phyloP scores from a whole-genome alignment of 64 coral and sea anemone species.

The Hydrozoanthus tunicans region DNA sequence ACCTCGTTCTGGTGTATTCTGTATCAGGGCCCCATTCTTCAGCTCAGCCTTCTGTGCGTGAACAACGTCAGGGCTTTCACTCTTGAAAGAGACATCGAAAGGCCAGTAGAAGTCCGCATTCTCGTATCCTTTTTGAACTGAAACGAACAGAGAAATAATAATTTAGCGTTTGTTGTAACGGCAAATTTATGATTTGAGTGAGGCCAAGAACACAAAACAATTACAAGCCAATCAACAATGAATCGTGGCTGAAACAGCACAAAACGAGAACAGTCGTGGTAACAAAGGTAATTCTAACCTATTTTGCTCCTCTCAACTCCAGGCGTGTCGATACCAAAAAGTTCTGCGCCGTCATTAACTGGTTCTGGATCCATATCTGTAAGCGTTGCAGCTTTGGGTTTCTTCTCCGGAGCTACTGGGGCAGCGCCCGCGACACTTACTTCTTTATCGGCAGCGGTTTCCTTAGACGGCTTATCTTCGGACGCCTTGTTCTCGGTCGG shows the following conservation, averaged over 20 bases:
- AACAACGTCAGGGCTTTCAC: slow-evolving; percentile 41
- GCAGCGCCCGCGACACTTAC: neutral
- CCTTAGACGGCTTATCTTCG: neutral
- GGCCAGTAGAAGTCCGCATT: slow-evolving; percentile 60
- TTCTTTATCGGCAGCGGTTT: neutral
- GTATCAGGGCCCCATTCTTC: slow-evolving; percentile 46
- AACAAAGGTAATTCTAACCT: neutral
- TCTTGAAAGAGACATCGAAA: slow-evolving; percentile 56
- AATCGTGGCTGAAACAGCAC: neutral
- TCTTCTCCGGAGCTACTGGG: neutral
- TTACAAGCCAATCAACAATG: neutral
- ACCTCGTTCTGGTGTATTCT: slow-evolving; percentile 51
- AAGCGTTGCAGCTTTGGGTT: neutral
- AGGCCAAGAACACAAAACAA: neutral
- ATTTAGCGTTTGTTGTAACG: neutral
- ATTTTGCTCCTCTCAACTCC: slow-evolving; percentile 49
- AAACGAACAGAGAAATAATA: neutral
- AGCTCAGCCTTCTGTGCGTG: slow-evolving; percentile 41
- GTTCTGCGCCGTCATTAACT: slow-evolving; percentile 23
- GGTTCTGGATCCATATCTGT: slow-evolving; percentile 31
- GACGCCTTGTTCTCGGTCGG: no score
- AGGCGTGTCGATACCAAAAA: slow-evolving; percentile 45
- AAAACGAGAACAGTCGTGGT: neutral
- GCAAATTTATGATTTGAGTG: neutral
- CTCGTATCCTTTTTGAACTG: slow-evolving; percentile 48